phyloP scores from a whole-genome alignment of 2,888 invertebrate genomes.

The Coleophora deauratella region DNA sequence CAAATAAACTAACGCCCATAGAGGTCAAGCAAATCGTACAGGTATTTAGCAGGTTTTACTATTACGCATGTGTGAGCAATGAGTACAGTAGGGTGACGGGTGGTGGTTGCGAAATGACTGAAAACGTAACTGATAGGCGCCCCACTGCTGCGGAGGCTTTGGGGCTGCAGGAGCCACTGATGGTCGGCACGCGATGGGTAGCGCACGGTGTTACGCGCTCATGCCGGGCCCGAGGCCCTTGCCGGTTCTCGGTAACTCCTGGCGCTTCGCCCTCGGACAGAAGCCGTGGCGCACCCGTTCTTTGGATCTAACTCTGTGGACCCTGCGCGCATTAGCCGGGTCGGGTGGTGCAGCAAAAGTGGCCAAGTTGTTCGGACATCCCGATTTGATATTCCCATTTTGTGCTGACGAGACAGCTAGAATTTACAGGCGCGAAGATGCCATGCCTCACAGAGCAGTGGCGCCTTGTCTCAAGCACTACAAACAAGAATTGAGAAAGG shows the following conservation, averaged over 20 bases:
- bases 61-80: no score
- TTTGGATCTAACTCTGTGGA: constrained; percentile 65
- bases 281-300: constrained; percentile 70
- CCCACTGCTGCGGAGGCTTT: constrained; percentile 44
- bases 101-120: constrained; percentile 47
- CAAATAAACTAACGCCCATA: no score
- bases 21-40: no score
- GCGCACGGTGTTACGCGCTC: constrained; percentile 72
- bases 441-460: constrained; percentile 80
- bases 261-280: constrained; percentile 80
- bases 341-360: constrained; percentile 75
- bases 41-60: no score
- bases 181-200: constrained; percentile 47
- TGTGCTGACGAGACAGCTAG: constrained; percentile 82
- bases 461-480: constrained; percentile 83
- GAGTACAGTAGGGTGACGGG: constrained; percentile 28
- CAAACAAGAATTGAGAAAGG: constrained; percentile 78
- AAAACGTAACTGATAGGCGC: constrained; percentile 50
- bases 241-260: constrained; percentile 84
- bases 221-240: constrained; percentile 85
- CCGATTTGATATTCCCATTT: constrained; percentile 82
- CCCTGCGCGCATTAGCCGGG: constrained; percentile 60
- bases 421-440: constrained; percentile 80
- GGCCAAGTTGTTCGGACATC: constrained; percentile 82
- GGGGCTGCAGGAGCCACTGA: constrained; percentile 48